Percentiles rank a stretch among this genome's conserved stretches.
Evolutionary conservation across 1,140 invertebrate genomes (phyloP).

Genomic region (Aethina tumida): DNA sequence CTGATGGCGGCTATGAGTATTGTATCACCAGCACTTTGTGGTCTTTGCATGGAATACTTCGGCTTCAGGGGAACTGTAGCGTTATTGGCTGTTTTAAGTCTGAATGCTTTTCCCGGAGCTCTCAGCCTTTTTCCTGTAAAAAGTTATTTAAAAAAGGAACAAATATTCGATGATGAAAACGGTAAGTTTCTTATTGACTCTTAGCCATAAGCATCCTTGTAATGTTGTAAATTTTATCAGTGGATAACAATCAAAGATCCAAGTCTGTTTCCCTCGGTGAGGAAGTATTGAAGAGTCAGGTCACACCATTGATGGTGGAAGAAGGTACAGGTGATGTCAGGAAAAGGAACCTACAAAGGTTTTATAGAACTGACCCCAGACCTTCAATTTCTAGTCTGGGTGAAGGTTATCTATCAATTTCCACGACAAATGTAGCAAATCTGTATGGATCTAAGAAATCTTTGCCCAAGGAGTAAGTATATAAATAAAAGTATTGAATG

Average conservation of each 20-base stretch:
- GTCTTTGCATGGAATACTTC: conserved; percentile 41
- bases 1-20: conserved; percentile 47
- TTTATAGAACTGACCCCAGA: conserved; percentile 7
- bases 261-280: not conserved
- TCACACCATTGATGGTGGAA: conserved; percentile 5
- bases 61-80: conserved; percentile 49
- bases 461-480: too few species aligned
- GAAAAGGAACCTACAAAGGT: not conserved
- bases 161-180: not conserved
- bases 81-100: conserved; percentile 49
- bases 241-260: not conserved
- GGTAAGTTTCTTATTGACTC: conserved; percentile 1
- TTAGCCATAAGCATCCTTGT: conserved; percentile 2
- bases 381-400: conserved; percentile 16
- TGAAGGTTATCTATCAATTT: conserved; percentile 16
- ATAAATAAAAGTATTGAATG: too few species aligned
- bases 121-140: conserved; percentile 54
- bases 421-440: conserved; percentile 8
- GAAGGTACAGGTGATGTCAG: conserved; percentile 4
- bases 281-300: conserved; percentile 1
- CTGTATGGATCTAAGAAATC: conserved; percentile 2
- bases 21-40: conserved; percentile 44
- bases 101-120: conserved; percentile 52
- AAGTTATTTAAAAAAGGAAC: conserved; percentile 49
- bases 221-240: not conserved